phyloP scores from a whole-genome alignment of 2,113 vertebrate genomes.

The Gasterosteus nipponicus region DNA sequence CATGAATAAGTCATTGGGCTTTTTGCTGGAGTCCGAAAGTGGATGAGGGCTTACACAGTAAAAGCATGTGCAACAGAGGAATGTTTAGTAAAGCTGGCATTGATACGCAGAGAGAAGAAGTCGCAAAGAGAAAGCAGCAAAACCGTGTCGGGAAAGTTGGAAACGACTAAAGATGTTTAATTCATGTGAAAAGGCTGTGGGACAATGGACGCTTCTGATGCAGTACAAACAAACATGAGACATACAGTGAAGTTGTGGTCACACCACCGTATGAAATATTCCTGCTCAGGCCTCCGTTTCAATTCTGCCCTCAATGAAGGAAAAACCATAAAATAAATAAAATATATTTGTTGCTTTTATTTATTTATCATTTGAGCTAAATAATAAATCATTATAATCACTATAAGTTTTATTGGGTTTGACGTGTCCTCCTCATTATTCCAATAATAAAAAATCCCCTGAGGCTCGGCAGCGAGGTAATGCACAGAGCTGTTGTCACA shows the following conservation, averaged over 20 bases:
- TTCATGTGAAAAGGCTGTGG: constrained; percentile 12
- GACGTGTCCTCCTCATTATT: neutral
- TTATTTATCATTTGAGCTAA: neutral
- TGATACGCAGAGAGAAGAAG: constrained; percentile 28
- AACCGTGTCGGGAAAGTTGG: neutral
- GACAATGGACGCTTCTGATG: constrained; percentile 1
- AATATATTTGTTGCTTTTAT: neutral
- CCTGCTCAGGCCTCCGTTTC: neutral
- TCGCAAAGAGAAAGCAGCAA: neutral
- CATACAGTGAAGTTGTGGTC: neutral
- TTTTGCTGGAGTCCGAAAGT: constrained; percentile 67
- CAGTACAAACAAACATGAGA: constrained; percentile 1
- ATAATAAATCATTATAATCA: neutral
- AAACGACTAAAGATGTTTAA: constrained; percentile 39
- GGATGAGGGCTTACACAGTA: constrained; percentile 62
- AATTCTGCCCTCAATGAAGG: neutral
- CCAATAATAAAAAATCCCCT: neutral
- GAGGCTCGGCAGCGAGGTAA: constrained; percentile 7
- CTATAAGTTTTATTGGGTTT: no score
- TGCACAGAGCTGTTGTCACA: constrained; percentile 33
- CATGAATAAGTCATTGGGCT: constrained; percentile 81
- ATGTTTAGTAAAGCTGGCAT: constrained; percentile 64
- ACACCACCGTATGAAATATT: neutral
- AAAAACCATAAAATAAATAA: neutral
- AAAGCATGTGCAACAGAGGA: constrained; percentile 71